Conservation (phyloP, 2,888 invertebrate species). For the Ernsta delagoae region DNA sequence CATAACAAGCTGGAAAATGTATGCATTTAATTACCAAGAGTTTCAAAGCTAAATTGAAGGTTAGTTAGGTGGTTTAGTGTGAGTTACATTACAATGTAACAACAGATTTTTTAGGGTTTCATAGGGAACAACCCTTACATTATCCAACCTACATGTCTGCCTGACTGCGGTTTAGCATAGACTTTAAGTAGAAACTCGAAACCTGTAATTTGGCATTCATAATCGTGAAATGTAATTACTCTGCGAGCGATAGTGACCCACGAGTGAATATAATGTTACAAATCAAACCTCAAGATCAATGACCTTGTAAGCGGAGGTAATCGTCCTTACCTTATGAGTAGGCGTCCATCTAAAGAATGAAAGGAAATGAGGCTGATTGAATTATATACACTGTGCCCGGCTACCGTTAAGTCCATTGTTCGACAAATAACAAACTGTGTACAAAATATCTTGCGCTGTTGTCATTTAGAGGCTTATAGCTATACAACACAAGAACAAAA, state of each 20-base stretch:
- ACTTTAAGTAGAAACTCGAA: no score
- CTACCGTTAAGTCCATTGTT: slow-evolving; percentile 33
- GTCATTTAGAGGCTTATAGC: slow-evolving; percentile 1
- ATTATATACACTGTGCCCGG: slow-evolving; percentile 29
- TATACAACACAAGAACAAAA: neutral
- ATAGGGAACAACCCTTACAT: no score
- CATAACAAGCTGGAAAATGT: no score
- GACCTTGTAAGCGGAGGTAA: slow-evolving; percentile 14
- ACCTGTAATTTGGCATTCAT: neutral
- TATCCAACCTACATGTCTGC: no score
- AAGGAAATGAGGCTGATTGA: slow-evolving; percentile 34
- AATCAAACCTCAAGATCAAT: slow-evolving; percentile 15
- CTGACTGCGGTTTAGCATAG: no score
- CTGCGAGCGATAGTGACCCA: neutral
- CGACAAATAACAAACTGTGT: slow-evolving; percentile 15
- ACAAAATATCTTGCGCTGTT: slow-evolving; percentile 11
- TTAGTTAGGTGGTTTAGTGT: no score
- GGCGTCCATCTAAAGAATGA: slow-evolving; percentile 28
- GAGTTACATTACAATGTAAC: no score
- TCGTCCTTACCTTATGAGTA: slow-evolving; percentile 19
- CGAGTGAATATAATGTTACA: neutral
- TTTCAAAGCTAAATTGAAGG: no score
- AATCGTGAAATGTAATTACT: neutral
- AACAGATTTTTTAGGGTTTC: no score
- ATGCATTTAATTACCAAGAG: no score